A percentile compares a stretch with the other conserved stretches of the same genome.
These are phyloP conservation scores for Hyperopisus bebe DNA, from an alignment of 2,113 vertebrate species.

Conservation along the genomic window DNA sequence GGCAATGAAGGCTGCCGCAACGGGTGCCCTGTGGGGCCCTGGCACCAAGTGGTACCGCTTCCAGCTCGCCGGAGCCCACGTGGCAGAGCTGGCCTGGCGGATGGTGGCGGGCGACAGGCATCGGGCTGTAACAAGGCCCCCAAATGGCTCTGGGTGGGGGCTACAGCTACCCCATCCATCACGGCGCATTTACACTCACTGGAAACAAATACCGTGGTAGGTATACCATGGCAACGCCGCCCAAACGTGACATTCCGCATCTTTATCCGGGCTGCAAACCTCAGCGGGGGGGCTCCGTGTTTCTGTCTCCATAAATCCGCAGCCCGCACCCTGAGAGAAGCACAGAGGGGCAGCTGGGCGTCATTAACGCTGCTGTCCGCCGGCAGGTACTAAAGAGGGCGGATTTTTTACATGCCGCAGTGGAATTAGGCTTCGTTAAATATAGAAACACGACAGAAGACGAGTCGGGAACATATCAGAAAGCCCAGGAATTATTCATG, in stretches of 20 bases:
- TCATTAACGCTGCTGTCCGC: not conserved
- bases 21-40: conserved; percentile 34
- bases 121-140: not conserved
- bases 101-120: not conserved
- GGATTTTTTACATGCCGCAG: not conserved
- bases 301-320: not conserved
- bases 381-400: conserved; percentile 2
- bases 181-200: not conserved
- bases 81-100: not conserved
- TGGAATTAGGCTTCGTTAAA: conserved; percentile 46
- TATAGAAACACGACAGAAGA: conserved; percentile 52
- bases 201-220: not conserved
- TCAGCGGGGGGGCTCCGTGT: not conserved
- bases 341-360: not conserved
- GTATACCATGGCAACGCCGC: not conserved
- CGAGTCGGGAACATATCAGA: conserved; percentile 20
- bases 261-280: not conserved
- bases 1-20: conserved; percentile 41
- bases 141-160: not conserved
- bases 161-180: not conserved
- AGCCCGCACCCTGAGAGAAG: not conserved
- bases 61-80: not conserved
- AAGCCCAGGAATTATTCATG: conserved; percentile 29
- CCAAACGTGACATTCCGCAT: not conserved
- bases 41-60: conserved; percentile 34